Conservation (phyloP, 2,797 vertebrate genomes). For the Lacerta viridis region DNA sequence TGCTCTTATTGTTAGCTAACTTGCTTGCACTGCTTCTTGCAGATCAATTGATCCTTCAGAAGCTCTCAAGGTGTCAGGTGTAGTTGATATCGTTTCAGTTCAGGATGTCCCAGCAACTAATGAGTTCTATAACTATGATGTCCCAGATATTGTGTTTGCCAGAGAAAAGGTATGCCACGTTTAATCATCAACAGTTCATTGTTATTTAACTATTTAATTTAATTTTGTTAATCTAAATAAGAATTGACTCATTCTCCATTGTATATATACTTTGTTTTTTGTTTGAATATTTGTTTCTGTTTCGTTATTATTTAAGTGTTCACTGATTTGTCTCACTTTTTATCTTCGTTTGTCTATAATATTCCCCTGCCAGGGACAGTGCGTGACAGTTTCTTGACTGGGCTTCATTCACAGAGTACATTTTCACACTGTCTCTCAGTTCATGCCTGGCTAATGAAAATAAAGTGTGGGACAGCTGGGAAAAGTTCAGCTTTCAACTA, state of each 20-base stretch:
- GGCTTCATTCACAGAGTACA: background rate
- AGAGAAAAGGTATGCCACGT: constrained; percentile 70
- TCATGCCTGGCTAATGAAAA: background rate
- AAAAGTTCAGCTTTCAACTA: background rate
- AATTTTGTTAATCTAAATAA: background rate
- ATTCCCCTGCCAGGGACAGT: background rate
- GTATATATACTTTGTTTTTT: background rate
- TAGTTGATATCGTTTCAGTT: constrained; percentile 86
- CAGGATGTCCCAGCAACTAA: constrained; percentile 89
- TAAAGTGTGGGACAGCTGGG: background rate
- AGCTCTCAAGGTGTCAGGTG: constrained; percentile 84
- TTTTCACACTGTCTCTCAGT: background rate
- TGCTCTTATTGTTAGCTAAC: constrained; percentile 9
- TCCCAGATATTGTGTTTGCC: constrained; percentile 80
- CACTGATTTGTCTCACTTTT: background rate
- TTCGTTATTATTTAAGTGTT: background rate
- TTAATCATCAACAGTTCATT: too few relatives aligned
- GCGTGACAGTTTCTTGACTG: background rate
- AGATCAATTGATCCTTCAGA: constrained; percentile 86
- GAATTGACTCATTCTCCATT: background rate
- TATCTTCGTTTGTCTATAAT: background rate
- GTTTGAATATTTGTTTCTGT: background rate
- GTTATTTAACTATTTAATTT: background rate
- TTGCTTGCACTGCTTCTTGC: constrained; percentile 44
- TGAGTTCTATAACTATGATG: constrained; percentile 69